Percentiles rank a stretch among this genome's conserved stretches.
phyloP scores from a whole-genome alignment of 2,797 vertebrate genomes.

The Euphonia xanthogaster region DNA sequence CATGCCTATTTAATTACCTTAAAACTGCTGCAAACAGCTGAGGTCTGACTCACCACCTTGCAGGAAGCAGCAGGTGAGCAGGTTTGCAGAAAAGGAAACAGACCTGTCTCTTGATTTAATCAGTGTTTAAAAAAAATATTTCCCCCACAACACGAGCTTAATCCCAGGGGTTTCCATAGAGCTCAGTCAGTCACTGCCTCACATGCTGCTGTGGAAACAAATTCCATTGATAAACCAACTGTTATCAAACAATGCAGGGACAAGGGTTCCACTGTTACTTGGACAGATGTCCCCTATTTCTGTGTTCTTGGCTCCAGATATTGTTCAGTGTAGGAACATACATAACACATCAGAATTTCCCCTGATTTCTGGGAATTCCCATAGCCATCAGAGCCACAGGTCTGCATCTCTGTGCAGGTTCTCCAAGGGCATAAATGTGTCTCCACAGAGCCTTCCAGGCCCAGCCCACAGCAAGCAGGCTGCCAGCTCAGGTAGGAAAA shows the following conservation, averaged over 20 bases:
- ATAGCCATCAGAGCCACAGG: background rate
- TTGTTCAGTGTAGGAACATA: background rate
- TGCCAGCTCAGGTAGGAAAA: background rate
- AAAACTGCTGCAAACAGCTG: background rate
- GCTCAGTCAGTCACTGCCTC: background rate
- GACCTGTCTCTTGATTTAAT: background rate
- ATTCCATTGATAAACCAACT: background rate
- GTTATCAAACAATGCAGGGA: background rate
- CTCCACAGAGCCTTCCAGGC: background rate
- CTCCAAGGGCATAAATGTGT: rapidly evolving
- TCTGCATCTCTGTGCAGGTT: background rate
- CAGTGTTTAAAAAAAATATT: background rate
- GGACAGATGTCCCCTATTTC: background rate
- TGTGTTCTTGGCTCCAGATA: background rate
- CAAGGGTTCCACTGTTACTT: background rate
- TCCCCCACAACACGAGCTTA: background rate
- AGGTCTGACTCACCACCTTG: background rate
- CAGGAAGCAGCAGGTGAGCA: background rate
- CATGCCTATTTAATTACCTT: background rate
- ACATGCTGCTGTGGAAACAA: background rate
- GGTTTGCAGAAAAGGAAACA: background rate
- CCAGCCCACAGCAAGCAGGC: rapidly evolving
- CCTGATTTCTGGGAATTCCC: background rate
- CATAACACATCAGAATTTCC: background rate
- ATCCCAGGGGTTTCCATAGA: background rate